phyloP scores from a whole-genome alignment of 2,888 invertebrate genomes.

The Rapana venosa region DNA sequence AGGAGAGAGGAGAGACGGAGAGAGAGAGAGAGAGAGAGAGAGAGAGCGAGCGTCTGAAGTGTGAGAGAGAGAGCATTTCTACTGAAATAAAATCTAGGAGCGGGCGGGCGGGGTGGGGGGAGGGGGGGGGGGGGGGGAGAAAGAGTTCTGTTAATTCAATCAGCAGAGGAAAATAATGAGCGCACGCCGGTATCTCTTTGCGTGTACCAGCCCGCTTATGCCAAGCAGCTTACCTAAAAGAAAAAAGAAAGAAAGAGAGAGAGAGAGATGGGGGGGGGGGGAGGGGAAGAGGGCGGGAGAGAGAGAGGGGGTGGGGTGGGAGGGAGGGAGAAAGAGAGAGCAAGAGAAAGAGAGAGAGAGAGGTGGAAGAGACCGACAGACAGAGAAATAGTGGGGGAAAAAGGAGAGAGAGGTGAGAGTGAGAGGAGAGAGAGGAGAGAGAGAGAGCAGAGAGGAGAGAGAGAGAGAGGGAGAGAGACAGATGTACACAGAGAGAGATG shows the following conservation, averaged over 20 bases:
- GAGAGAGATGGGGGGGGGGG: not conserved
- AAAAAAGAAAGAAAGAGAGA: not conserved
- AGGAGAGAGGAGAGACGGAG: not conserved
- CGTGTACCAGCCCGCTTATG: not conserved
- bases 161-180: conserved; percentile 21
- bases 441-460: not conserved
- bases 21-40: conserved; percentile 4
- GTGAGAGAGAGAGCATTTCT: not conserved
- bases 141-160: not conserved
- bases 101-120: not conserved
- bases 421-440: not conserved
- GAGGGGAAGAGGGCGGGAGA: not conserved
- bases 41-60: not conserved
- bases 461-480: not conserved
- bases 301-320: not conserved
- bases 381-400: not conserved
- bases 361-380: too few species aligned
- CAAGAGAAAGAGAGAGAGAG: not conserved
- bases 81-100: not conserved
- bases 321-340: conserved; percentile 8
- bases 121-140: too few species aligned
- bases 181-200: not conserved
- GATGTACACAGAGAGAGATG: not conserved
- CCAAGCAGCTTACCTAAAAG: not conserved
- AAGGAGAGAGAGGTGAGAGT: not conserved